Conservation (phyloP, 2,113 vertebrate genomes). For the Hucho hucho region DNA sequence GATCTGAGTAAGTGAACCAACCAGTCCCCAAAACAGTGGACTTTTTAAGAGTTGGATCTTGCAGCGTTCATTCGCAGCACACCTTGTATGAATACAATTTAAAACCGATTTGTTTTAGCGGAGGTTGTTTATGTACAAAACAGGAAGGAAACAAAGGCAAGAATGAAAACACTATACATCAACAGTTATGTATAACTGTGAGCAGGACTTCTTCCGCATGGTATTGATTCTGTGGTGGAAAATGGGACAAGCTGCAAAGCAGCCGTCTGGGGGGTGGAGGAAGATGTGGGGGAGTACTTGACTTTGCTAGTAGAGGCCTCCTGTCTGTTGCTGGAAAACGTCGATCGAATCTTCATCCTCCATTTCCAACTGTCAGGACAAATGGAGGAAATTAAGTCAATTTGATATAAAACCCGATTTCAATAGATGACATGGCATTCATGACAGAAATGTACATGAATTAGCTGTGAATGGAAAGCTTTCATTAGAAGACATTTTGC, state of each 20-base stretch:
- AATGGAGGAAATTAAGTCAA: not conserved
- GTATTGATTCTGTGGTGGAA: too few relatives aligned
- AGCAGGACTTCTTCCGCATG: too few relatives aligned
- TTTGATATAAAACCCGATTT: not conserved
- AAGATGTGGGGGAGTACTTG: slow-evolving; percentile 19
- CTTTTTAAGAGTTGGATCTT: slow-evolving; percentile 10
- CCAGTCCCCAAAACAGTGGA: not conserved
- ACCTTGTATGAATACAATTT: slow-evolving; percentile 4
- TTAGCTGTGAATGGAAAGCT: not conserved
- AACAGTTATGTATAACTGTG: too few relatives aligned
- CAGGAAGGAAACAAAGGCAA: slow-evolving; percentile 62
- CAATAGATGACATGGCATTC: not conserved
- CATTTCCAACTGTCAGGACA: slow-evolving; percentile 94
- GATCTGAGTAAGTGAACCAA: slow-evolving; percentile 23
- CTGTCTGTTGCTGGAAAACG: slow-evolving; percentile 99
- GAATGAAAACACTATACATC: slow-evolving; percentile 82
- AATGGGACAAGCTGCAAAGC: too few relatives aligned
- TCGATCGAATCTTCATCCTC: slow-evolving; percentile 99
- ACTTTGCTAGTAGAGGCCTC: slow-evolving; percentile 84
- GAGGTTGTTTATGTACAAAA: slow-evolving; percentile 90
- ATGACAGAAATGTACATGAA: not conserved
- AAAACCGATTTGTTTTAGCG: slow-evolving; percentile 74
- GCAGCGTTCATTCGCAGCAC: slow-evolving; percentile 57
- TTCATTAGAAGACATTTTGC: not conserved
- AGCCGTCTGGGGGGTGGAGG: too few relatives aligned